A percentile compares a stretch with the other conserved stretches of the same genome.
These are phyloP conservation scores for Oppia nitens DNA, from an alignment of 1,140 invertebrate species.

Conservation along the genomic window DNA sequence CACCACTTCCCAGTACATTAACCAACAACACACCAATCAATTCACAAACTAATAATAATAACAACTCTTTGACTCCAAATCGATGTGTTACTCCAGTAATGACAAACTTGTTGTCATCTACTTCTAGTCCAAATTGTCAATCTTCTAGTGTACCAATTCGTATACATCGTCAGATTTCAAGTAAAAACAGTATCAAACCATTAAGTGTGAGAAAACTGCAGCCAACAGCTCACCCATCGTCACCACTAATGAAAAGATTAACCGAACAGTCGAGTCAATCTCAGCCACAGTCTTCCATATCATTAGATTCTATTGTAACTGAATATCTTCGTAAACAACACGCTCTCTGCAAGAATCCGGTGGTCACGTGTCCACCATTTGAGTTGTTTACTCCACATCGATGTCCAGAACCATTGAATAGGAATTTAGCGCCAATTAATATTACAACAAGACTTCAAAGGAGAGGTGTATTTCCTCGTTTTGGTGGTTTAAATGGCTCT, in stretches of 20 bases:
- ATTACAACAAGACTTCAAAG: constrained; percentile 33
- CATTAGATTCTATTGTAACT: constrained; percentile 78
- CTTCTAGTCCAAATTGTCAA: not conserved
- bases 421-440: constrained; percentile 15
- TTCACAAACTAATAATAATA: too few species aligned
- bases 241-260: constrained; percentile 20
- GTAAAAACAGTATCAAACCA: not conserved
- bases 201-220: not conserved
- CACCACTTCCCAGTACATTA: not conserved
- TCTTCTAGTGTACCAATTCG: constrained; percentile 2
- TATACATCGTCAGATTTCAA: constrained; percentile 2
- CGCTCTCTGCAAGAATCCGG: constrained; percentile 35
- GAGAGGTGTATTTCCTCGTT: constrained; percentile 25
- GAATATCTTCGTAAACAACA: constrained; percentile 86
- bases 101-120: not conserved
- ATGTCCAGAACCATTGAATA: constrained; percentile 24
- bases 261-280: not conserved
- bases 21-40: not conserved
- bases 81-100: not conserved
- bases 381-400: constrained; percentile 30
- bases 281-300: constrained; percentile 31
- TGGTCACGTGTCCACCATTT: constrained; percentile 39
- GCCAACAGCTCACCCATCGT: constrained; percentile 15
- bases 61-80: not conserved
- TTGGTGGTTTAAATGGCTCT: constrained; percentile 32